Base-by-base conservation (phyloP, 2,113 vertebrate species). In the Toxotes chatareus region DNA sequence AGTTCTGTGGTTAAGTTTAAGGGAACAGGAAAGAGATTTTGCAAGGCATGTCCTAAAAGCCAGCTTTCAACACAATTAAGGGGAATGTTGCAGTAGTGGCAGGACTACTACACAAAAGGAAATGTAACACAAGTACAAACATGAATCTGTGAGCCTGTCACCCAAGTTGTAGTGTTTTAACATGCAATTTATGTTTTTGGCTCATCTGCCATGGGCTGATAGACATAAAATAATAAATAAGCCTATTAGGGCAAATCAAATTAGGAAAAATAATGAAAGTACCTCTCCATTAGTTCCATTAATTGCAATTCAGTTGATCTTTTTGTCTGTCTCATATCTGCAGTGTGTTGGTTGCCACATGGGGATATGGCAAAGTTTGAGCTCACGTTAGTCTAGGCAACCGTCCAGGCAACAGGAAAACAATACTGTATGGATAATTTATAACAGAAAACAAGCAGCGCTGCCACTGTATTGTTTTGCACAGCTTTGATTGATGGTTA, bases 1-100 rank as follows among this genome's bases (percentile, higher is more conserved):
- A 56, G 9, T 16, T 57, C 40, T 80, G 57, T 73, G 34, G 69
- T 70, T 60, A 16, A 5, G 66, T 59, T 79, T 68, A 62, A 68
- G 27, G 32, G 36, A 86, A 91, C 71, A 75, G 84, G 76, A 91
- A 88, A 59, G 34, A 3, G 23, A 64, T 90, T 86, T 85, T 59
- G 80, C 49, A 87, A 92, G 47, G 6, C 63, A 65, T 60, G 65
- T 76, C 21, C 44, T 66, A 27, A 71, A 88, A 61, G 62, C 57
- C 34, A 42, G 19, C 14, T 91, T 86, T 90, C 88, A 79, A 10
- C 81, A 85, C 0, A 23, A 23, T 0, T 36, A 17, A 55, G 53
- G 74, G 34, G 51, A 67, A 57, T 63, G 44, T 81, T 79, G 63
- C 81, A 76, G 51, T 6, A 51, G 31, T 36, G 11, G 16, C 14